Conservation (phyloP, 1,140 invertebrate genomes). For the Orius insidiosus region DNA sequence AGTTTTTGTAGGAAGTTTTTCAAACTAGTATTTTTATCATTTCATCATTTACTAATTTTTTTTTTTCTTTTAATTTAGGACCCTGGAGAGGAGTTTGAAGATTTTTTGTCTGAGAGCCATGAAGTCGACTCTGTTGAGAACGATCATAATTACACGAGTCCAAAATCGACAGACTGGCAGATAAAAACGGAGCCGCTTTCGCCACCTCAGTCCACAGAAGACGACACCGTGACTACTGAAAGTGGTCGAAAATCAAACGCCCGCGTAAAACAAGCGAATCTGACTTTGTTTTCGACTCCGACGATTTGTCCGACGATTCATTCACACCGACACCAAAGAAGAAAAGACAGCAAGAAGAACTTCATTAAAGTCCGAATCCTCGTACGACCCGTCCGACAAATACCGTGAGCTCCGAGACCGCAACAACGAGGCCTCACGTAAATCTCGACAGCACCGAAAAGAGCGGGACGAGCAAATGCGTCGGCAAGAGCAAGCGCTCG, state of each 20-base stretch:
- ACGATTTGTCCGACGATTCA: slow-evolving; percentile 2
- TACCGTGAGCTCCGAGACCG: slow-evolving; percentile 50
- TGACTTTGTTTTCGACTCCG: slow-evolving; percentile 8
- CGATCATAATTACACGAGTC: slow-evolving; percentile 12
- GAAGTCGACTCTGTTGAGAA: slow-evolving; percentile 3
- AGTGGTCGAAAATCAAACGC: slow-evolving; percentile 1
- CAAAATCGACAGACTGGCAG: neutral
- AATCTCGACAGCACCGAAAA: slow-evolving; percentile 51
- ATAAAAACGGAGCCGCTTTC: slow-evolving; percentile 3
- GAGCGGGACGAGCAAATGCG: slow-evolving; percentile 37
- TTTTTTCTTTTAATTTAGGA: too few species aligned
- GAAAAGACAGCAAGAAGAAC: neutral
- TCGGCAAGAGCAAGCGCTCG: slow-evolving; percentile 23
- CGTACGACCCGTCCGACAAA: slow-evolving; percentile 20
- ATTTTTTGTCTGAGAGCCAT: too few species aligned
- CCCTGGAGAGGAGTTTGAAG: too few species aligned
- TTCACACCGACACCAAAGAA: slow-evolving; percentile 5
- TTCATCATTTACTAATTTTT: too few species aligned
- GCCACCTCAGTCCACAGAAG: neutral
- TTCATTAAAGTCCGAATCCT: slow-evolving; percentile 5
- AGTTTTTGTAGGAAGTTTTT: too few species aligned
- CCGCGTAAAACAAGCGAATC: slow-evolving; percentile 3
- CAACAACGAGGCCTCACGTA: slow-evolving; percentile 58
- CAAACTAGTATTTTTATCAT: too few species aligned
- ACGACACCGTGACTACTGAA: neutral